Base-by-base conservation (phyloP, 2,888 invertebrate genomes). In the Brachyopa scutellaris region DNA sequence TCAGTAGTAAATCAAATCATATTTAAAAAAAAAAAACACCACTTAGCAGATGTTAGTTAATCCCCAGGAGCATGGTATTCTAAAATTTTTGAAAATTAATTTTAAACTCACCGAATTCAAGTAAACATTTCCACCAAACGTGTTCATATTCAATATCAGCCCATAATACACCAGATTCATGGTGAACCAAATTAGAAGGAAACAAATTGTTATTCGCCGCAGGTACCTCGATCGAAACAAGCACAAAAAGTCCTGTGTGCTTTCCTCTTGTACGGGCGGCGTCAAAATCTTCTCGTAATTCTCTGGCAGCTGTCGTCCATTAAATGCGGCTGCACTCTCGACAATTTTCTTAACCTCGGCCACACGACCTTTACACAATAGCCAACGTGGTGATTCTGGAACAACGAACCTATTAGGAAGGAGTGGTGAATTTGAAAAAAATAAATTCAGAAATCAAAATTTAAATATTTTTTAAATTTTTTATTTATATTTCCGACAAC, bases 301-400 rank as follows among this genome's bases (percentile, higher is more conserved):
- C 0, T 92, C 90, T 0, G 95, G 95, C 67, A 95, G 88, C 85
- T 93, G 92, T 21, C 92, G 91, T 49, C 92, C 92, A 88, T 95
- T 95, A 85, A 93, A 92, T 72, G 91, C 92, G 0, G 94, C 93
- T 0, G 94, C 95, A 86, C 92, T 92, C 86, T 93, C 92, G 36
- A 95, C 89, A 57, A 95, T 93, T 26, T 88, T 90, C 87, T 93
- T 92, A 0, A 95, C 94, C 90, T 95, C 94, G 77, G 93, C 92
- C n/a, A 93, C 93, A 84, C 93, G 92, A 19, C 95, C 95, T 92
- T 94, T 93, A 36, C 94, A 94, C 57, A 95, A 89, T 29, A 95
- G 90, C 95, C 95, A 95, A 87, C 95, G 92, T 0, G 95, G 95
- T 1, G 95, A 95, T 92, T 95, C 95, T n/a, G 95, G 95, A 67